Base-by-base conservation (phyloP, 1,140 invertebrate species). In the Eupeodes corollae region DNA sequence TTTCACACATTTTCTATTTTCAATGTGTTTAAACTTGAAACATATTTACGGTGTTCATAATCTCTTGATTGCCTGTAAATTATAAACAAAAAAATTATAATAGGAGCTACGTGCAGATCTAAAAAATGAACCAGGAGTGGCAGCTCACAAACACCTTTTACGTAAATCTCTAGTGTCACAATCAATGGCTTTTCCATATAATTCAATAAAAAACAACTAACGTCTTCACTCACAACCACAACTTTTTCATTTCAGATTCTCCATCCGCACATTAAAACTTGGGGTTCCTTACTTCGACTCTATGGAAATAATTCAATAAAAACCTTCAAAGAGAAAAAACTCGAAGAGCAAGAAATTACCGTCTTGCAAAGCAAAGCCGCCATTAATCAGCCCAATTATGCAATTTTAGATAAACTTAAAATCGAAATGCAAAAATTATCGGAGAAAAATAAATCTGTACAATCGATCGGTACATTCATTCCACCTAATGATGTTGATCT, bases 301-400 rank as follows among this genome's bases (percentile, higher is more conserved):
- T 98, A 98, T 69, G 92, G 92, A 37, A 92, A 89, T 54, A 79
- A 85, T 21, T 93, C 91, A 6, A 85, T 93, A 6, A 94, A 92
- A 66, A 88, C 83, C 48, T 84, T 92, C 52, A 91, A 91, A 66
- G 91, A 95, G 59, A 93, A 92, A 68, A 97, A 96, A 73, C 78
- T 88, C 57, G 84, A 94, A 57, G 91, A 96, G 65, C 88, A 95
- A 69, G 86, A 93, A 73, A 94, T 96, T 33, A 95, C 90, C 1
- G 75, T 90, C 35, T 71, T 96, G 10, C 89, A 93, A 69, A 88
- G 86, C 57, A 88, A 91, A 67, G 88, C 90, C 5, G 84, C 86
- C 3, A 79, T 88, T 10, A 93, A 94, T 72, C 84, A 87, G 60
- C 92, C 93, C 40, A 97, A 97, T 72, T 84, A 84, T 69, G 90